Evolutionary conservation across 1,140 invertebrate species (phyloP).

Genomic region (Ooceraea biroi): DNA sequence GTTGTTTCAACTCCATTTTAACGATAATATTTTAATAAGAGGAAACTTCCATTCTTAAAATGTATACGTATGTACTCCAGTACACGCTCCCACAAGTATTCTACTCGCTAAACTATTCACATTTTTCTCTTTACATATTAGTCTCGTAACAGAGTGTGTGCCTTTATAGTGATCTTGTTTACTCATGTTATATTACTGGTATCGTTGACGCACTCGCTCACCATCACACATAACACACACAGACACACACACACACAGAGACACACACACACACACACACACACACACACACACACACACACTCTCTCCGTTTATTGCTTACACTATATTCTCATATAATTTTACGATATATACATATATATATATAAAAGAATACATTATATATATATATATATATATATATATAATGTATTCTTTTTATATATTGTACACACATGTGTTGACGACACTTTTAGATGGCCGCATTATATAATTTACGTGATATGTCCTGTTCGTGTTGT

Average conservation of each 20-base stretch:
- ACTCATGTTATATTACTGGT: conserved; percentile 33
- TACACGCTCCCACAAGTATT: conserved; percentile 12
- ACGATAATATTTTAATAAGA: not conserved
- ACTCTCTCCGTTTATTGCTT: too few relatives aligned
- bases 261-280: too few relatives aligned
- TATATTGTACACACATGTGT: not conserved
- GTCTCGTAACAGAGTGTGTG: conserved; percentile 12
- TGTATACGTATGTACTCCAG: not conserved
- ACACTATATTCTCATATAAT: too few relatives aligned
- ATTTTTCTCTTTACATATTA: conserved; percentile 12
- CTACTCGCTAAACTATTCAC: not conserved
- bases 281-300: too few relatives aligned
- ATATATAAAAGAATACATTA: too few relatives aligned
- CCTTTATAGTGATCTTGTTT: conserved; percentile 41
- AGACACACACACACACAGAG: conserved; percentile 24
- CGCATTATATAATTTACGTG: conserved; percentile 1
- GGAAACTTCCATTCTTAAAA: not conserved
- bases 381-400: too few relatives aligned
- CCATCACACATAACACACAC: too few relatives aligned
- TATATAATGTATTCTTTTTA: conserved; percentile 1
- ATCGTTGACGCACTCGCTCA: conserved; percentile 40
- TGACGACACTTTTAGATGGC: conserved; percentile 18
- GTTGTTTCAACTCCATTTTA: not conserved
- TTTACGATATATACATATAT: too few relatives aligned
- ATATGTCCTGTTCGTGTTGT: conserved; percentile 22